Base-by-base conservation (phyloP, 2,113 vertebrate genomes). In the Leuciscus idus region DNA sequence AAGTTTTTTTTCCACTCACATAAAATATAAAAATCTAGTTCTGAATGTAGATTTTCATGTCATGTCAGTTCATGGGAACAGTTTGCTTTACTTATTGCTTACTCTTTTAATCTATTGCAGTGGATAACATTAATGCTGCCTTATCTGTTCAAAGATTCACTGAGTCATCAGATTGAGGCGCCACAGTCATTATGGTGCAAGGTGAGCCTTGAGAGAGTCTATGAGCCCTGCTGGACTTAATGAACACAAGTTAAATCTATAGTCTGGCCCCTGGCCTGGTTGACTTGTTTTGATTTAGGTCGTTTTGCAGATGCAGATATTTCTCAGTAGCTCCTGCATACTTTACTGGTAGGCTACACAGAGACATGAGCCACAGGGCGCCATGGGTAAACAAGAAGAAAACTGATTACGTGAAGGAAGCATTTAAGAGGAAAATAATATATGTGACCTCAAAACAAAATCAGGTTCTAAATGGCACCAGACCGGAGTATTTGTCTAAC, bases 121-220 rank as follows among this genome's bases (percentile, higher is more conserved):
- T 57, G 26, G 50, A 46, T 52, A 59, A 80, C 85, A 87, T 77
- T 55, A 83, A 76, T 28, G 57, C 81, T 48, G 55, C 77, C 61
- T 52, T 46, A 57, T 50, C 70, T 55, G 30, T 87, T 57, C 68
- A 78, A 23, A 75, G 55, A 85, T 83, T 86, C 80, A 59, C 86
- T 87, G 89, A 90, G 61, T 90, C 87, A 88, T 85, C 89, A 87
- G 66, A 75, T 87, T 72, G 64, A 81, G 83, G 55, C n/a, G 19
- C 61, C n/a, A 59, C 70, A 61, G 46, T 85, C 61, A 84, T 83
- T 83, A 81, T 68, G 50, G 78, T 57, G 48, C 79, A 78, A 57
- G 62, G 28, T 55, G 64, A 82, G 88, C 77, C 70, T 80, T 75
- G 72, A 68, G 88, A 50, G 28, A 81, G 83, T 77, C 84, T 75